phyloP scores from a whole-genome alignment of 1,140 invertebrate species.

The Himalopsyche phryganea region DNA sequence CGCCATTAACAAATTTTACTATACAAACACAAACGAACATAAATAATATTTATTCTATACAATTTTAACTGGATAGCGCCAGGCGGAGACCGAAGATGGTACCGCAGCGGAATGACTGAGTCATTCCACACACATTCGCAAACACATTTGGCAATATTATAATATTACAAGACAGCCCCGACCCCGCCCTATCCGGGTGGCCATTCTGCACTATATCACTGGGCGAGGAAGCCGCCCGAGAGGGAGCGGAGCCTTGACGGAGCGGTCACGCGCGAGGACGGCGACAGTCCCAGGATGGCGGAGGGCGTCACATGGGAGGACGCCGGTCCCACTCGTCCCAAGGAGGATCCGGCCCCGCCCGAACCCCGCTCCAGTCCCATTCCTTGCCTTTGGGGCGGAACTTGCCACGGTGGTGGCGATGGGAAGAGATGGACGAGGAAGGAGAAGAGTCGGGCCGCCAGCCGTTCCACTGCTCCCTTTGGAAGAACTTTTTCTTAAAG shows the following conservation, averaged over 20 bases:
- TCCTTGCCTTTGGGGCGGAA: slow-evolving; percentile 67
- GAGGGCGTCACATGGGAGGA: slow-evolving; percentile 29
- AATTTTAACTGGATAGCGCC: slow-evolving; percentile 7
- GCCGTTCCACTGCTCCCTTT: slow-evolving; percentile 59
- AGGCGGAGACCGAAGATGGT: not conserved
- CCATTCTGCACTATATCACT: too few species aligned
- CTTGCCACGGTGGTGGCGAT: slow-evolving; percentile 39
- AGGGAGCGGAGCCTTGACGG: not conserved
- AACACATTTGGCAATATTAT: too few species aligned
- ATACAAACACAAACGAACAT: slow-evolving; percentile 3
- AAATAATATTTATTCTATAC: slow-evolving; percentile 15
- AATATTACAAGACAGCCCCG: too few species aligned
- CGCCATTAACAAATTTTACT: slow-evolving; percentile 13
- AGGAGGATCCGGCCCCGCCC: slow-evolving; percentile 35
- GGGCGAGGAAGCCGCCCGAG: not conserved
- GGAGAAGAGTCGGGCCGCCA: slow-evolving; percentile 47
- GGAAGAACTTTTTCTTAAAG: slow-evolving; percentile 79
- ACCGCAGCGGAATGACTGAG: too few species aligned
- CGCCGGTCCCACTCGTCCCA: slow-evolving; percentile 24
- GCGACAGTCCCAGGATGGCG: slow-evolving; percentile 4
- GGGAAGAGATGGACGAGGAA: slow-evolving; percentile 37
- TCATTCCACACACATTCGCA: too few species aligned
- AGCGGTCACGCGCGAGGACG: not conserved
- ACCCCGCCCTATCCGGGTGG: too few species aligned
- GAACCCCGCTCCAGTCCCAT: slow-evolving; percentile 62